A percentile compares a stretch with the other conserved stretches of the same genome.
Conservation (phyloP, 2,888 invertebrate species). For the Dicyrtoma fusca region DNA sequence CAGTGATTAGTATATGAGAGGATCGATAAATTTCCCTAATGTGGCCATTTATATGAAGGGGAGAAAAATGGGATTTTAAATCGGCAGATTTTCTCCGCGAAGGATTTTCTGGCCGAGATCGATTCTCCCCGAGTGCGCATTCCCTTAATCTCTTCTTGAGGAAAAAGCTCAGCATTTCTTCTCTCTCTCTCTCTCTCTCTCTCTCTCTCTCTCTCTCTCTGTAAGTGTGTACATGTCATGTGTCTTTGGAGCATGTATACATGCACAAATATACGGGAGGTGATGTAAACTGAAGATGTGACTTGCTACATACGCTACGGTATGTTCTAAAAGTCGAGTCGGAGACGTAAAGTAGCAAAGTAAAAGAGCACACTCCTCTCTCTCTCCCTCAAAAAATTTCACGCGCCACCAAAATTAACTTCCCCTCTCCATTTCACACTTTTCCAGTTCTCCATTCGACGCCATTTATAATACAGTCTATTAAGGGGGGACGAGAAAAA, state of each 20-base stretch:
- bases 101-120: constrained; percentile 48
- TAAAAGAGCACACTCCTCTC: constrained; percentile 13
- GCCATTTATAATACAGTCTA: constrained; percentile 56
- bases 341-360: constrained; percentile 17
- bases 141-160: constrained; percentile 52
- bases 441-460: constrained; percentile 53
- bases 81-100: constrained; percentile 54
- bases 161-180: constrained; percentile 21
- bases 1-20: constrained; percentile 53
- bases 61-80: constrained; percentile 56
- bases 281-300: constrained; percentile 30
- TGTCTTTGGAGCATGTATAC: constrained; percentile 16
- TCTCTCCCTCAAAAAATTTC: constrained; percentile 52
- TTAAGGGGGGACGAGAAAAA: constrained; percentile 41
- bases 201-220: not conserved
- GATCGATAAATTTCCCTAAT: constrained; percentile 57
- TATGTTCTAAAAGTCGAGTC: not conserved
- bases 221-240: constrained; percentile 22
- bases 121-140: constrained; percentile 55
- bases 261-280: constrained; percentile 15
- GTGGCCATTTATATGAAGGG: constrained; percentile 55
- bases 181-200: no score
- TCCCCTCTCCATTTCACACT: constrained; percentile 57
- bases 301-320: constrained; percentile 7
- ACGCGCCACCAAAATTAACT: constrained; percentile 56